Conservation (phyloP, 2,888 invertebrate genomes). For the Amphipyra berbera region DNA sequence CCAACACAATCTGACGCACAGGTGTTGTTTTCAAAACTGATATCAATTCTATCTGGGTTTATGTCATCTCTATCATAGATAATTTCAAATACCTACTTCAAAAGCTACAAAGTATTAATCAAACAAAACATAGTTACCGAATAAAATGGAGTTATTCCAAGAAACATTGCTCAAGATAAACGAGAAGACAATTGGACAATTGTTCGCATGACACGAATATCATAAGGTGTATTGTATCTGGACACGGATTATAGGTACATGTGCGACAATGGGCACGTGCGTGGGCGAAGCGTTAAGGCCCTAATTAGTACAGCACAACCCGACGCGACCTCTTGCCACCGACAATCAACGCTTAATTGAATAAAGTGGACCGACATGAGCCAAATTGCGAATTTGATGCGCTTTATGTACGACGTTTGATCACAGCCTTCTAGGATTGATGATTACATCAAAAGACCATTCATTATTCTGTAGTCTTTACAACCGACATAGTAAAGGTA, state of each 20-base stretch:
- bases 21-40: slow-evolving; percentile 46
- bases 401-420: slow-evolving; percentile 56
- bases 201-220: slow-evolving; percentile 48
- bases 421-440: slow-evolving; percentile 32
- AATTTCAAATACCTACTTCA: slow-evolving; percentile 12
- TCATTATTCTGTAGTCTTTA: slow-evolving; percentile 25
- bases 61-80: slow-evolving; percentile 24
- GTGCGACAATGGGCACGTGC: slow-evolving; percentile 73
- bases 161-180: slow-evolving; percentile 36
- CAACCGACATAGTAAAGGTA: slow-evolving; percentile 20
- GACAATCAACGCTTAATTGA: slow-evolving; percentile 85
- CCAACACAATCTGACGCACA: slow-evolving; percentile 34
- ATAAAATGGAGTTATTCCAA: slow-evolving; percentile 30
- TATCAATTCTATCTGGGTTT: slow-evolving; percentile 29
- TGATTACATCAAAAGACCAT: slow-evolving; percentile 32
- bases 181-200: slow-evolving; percentile 50
- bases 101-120: neutral
- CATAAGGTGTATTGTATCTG: slow-evolving; percentile 57
- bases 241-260: slow-evolving; percentile 64
- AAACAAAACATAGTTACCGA: slow-evolving; percentile 9
- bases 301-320: slow-evolving; percentile 84
- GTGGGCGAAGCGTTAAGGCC: slow-evolving; percentile 81
- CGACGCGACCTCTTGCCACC: slow-evolving; percentile 86
- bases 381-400: slow-evolving; percentile 76
- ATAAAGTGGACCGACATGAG: slow-evolving; percentile 83